These are phyloP conservation scores for Loxodonta africana DNA, from an alignment of 2,113 vertebrate genomes.

Conservation along the genomic window DNA sequence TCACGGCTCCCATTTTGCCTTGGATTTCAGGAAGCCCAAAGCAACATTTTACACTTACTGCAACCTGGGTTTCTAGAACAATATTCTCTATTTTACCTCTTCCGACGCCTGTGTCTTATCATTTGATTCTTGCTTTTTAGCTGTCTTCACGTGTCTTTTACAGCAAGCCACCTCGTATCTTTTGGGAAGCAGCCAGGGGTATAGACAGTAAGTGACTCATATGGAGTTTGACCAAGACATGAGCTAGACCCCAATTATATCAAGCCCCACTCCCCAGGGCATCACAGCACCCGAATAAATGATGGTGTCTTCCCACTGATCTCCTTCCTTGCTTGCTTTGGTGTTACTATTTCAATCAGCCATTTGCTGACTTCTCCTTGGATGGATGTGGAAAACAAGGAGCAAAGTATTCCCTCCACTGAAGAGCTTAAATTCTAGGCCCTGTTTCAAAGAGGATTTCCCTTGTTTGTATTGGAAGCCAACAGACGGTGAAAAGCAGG, in stretches of 20 bases:
- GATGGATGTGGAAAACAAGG: neutral
- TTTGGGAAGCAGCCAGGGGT: neutral
- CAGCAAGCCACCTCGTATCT: neutral
- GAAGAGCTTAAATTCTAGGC: neutral
- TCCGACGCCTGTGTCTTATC: neutral
- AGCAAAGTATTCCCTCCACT: neutral
- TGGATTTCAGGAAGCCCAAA: neutral
- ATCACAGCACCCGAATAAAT: fast-evolving
- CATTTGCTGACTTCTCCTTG: neutral
- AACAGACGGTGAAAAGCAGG: neutral
- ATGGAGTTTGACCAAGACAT: neutral
- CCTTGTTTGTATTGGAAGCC: neutral
- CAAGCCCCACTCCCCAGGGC: neutral
- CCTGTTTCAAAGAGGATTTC: neutral
- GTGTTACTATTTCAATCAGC: neutral
- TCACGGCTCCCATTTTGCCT: neutral
- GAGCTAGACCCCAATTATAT: neutral
- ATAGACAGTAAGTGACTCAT: neutral
- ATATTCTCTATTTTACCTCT: neutral
- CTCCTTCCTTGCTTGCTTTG: too few relatives aligned
- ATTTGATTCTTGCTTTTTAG: neutral
- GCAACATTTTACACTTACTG: neutral
- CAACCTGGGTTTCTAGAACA: neutral
- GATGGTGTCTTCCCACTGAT: neutral
- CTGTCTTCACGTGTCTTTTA: neutral